Base-by-base conservation (phyloP, 2,113 vertebrate genomes). In the Ranitomeya imitator region DNA sequence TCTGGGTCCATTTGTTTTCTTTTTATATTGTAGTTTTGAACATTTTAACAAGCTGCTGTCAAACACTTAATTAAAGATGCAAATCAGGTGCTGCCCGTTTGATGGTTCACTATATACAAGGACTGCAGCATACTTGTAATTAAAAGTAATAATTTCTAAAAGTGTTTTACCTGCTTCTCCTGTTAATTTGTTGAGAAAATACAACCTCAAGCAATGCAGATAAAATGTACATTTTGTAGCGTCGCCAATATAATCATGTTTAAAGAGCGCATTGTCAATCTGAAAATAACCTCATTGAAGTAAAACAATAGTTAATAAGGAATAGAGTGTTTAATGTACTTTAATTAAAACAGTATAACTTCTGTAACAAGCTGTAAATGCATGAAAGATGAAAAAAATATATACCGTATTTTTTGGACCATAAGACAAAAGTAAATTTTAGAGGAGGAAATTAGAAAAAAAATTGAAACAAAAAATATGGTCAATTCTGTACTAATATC, bases 1-100 rank as follows among this genome's bases (percentile, higher is more conserved):
- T 83, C 61, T 26, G 45, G 19, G 23, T 45, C 82, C 37, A 69
- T 69, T 83, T 83, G 61, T 83, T 83, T 83, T 83, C 82, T 83
- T 83, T 83, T 54, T 51, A 83, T n/a, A 45, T 4, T 45, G 37
- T 45, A 69, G 82, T 61, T 83, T 74, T 74, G 67, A 85, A 57
- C 51, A 57, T 73, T 74, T 73, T 73, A 85, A 85, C 67, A 74
- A 85, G 67, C 67, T 74, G 23, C 83, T 18, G 51, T 73, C 67
- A 85, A 85, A 57, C 26, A 85, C 83, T 37, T 85, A 57, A 74
- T 85, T 85, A 85, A 18, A 67, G 15, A 85, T 85, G 83, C 83
- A 85, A 85, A 85, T 85, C 67, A 85, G 83, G 67, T 85, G 54
- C 67, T 55, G 67, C 21, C 18, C 23, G 67, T 73, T 57, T 73